phyloP scores from a whole-genome alignment of 1,140 invertebrate species.

The Platorchestia sp. region DNA sequence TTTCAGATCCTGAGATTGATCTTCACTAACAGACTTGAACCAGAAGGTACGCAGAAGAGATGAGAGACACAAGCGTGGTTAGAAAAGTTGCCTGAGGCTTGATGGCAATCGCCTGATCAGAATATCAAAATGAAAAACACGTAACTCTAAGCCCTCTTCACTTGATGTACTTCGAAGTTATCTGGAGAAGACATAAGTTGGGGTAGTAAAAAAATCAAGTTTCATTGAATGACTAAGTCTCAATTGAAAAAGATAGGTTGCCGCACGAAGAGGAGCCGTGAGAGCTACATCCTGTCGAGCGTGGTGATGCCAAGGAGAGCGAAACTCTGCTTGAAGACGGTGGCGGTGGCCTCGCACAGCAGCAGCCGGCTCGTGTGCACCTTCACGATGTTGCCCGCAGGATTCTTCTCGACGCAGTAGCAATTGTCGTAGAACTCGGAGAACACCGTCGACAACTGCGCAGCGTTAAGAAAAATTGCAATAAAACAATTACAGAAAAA shows the following conservation, averaged over 20 bases:
- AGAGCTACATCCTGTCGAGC: slow-evolving; percentile 87
- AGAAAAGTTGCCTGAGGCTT: background rate
- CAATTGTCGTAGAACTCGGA: slow-evolving; percentile 97
- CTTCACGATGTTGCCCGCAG: slow-evolving; percentile 81
- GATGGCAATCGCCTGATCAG: background rate
- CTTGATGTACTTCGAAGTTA: background rate
- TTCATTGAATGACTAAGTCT: background rate
- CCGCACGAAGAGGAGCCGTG: background rate
- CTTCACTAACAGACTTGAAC: background rate
- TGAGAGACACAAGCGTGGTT: background rate
- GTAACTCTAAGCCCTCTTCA: background rate
- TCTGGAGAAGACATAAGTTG: background rate
- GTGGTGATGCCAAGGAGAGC: slow-evolving; percentile 92
- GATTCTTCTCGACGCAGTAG: slow-evolving; percentile 96
- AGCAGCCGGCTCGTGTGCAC: slow-evolving; percentile 90
- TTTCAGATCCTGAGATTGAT: background rate
- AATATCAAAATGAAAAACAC: background rate
- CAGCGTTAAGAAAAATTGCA: background rate
- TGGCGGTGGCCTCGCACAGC: slow-evolving; percentile 92
- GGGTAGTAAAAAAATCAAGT: background rate
- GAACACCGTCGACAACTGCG: slow-evolving; percentile 64
- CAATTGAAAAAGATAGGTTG: background rate
- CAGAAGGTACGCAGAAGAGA: background rate
- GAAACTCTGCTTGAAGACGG: slow-evolving; percentile 89
- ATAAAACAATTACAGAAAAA: background rate